Evolutionary conservation across 2,888 invertebrate genomes (phyloP).

Genomic region (Drosophila merina): DNA sequence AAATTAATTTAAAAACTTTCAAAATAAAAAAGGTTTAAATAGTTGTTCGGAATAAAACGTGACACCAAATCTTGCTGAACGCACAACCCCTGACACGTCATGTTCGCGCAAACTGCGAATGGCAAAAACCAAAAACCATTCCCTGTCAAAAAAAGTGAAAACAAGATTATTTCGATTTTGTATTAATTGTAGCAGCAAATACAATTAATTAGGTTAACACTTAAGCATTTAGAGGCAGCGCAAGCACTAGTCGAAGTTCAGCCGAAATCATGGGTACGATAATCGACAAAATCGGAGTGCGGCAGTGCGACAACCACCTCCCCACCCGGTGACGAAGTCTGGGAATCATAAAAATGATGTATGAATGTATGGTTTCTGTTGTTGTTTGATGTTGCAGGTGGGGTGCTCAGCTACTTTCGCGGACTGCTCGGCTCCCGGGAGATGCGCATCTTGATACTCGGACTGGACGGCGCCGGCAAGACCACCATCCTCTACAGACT

Average conservation of each 20-base stretch:
- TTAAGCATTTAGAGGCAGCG: conserved; percentile 72
- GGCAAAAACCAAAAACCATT: conserved; percentile 52
- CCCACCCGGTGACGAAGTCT: conserved; percentile 39
- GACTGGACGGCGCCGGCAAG: conserved; percentile 99
- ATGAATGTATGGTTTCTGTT: conserved; percentile 43
- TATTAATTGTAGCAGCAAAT: conserved; percentile 50
- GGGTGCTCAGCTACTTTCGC: conserved; percentile 97
- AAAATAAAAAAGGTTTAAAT: background rate
- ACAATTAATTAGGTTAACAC: conserved; percentile 61
- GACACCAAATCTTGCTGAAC: conserved; percentile 50
- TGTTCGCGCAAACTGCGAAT: conserved; percentile 63
- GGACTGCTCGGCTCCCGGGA: conserved; percentile 97
- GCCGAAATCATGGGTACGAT: conserved; percentile 64
- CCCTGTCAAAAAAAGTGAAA: conserved; percentile 70
- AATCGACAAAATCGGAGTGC: background rate
- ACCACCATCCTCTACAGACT: conserved; percentile 99
- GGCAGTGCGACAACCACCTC: background rate
- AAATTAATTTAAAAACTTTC: background rate
- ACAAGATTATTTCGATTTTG: conserved; percentile 63
- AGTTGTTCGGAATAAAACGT: too few relatives aligned
- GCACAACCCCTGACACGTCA: conserved; percentile 68
- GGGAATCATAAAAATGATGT: conserved; percentile 17
- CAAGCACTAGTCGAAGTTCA: conserved; percentile 52
- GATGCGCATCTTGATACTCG: conserved; percentile 98
- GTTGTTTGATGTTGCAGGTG: conserved; percentile 87